Percentiles rank a stretch among this genome's conserved stretches.
These are phyloP conservation scores for Xiphophorus birchmanni DNA, from an alignment of 2,797 vertebrate species.

Conservation along the genomic window DNA sequence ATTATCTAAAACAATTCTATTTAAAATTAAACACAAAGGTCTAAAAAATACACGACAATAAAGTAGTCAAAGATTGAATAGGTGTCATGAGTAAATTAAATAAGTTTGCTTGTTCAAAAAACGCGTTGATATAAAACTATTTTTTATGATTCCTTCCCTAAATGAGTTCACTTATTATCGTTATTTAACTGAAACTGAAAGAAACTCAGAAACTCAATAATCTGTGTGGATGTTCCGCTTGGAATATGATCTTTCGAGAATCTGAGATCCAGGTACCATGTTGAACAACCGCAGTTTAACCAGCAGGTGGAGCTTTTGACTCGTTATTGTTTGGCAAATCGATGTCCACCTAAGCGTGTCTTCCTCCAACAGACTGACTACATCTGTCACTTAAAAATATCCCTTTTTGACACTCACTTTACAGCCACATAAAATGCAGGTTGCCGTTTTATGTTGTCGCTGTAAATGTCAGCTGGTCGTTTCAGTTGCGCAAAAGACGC, in stretches of 20 bases:
- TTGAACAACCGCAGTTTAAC: neutral
- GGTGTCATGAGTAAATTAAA: neutral
- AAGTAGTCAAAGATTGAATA: neutral
- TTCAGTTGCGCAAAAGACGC: neutral
- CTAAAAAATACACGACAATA: neutral
- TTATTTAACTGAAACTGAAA: constrained; percentile 1
- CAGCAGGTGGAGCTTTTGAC: constrained; percentile 77
- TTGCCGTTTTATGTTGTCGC: neutral
- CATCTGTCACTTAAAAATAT: constrained; percentile 28
- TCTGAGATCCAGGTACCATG: neutral
- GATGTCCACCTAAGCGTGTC: constrained; percentile 28
- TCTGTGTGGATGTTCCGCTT: neutral
- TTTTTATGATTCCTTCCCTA: neutral
- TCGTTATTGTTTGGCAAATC: constrained; percentile 48
- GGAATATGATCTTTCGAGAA: neutral
- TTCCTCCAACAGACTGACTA: constrained; percentile 54
- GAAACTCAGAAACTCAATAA: neutral
- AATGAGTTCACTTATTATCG: neutral
- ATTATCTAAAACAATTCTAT: neutral
- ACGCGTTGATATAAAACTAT: neutral
- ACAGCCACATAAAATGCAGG: constrained; percentile 6
- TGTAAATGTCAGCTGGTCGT: neutral
- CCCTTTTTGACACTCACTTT: constrained; percentile 23
- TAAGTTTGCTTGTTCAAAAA: neutral
- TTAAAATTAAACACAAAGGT: neutral